Base-by-base conservation (phyloP, 2,797 vertebrate species). In the Melopsittacus undulatus region DNA sequence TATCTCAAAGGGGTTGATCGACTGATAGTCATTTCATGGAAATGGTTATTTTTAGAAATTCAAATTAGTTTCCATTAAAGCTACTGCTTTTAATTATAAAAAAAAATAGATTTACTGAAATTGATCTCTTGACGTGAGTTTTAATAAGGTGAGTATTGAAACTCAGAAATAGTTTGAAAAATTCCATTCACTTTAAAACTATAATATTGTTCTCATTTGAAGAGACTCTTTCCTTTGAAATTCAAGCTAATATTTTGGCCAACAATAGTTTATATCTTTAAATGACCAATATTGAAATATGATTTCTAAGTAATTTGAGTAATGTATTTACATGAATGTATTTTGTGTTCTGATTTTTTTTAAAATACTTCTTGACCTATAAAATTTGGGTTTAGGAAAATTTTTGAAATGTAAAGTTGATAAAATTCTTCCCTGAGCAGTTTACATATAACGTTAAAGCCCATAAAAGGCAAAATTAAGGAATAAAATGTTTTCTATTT, bases 31-130 rank as follows among this genome's bases (percentile, higher is more conserved):
- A 90, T 86, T 92, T 90, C 77, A 82, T 70, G 52, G 94, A 95
- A 92, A 95, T 46, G 81, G 95, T 94, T 97, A 96, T 97, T 96
- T 97, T 96, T 95, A 97, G 95, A 94, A 96, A 96, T 90, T 94
- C 74, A 95, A 97, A 97, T 94, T 94, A 96, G 77, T 84, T 95
- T 89, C 92, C 74, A 89, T 93, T 95, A 89, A 94, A 87, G 80
- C 80, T 78, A 73, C 86, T 59, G 43, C 80, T 93, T 94, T 94
- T 95, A 95, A 97, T 97, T 96, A 96, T 94, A 82, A 74, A 43
- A 87, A 90, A 87, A 89, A 94, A 56, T 17, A 91, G 76, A 75
- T 92, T 90, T 94, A 76, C 78, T 84, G 83, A 88, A 87, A 93
- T 87, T 94, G 70, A 92, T 89, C 78, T 77, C 75, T 75, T 78